phyloP scores from a whole-genome alignment of 1,140 invertebrate species.

The Bombus pyrosoma region DNA sequence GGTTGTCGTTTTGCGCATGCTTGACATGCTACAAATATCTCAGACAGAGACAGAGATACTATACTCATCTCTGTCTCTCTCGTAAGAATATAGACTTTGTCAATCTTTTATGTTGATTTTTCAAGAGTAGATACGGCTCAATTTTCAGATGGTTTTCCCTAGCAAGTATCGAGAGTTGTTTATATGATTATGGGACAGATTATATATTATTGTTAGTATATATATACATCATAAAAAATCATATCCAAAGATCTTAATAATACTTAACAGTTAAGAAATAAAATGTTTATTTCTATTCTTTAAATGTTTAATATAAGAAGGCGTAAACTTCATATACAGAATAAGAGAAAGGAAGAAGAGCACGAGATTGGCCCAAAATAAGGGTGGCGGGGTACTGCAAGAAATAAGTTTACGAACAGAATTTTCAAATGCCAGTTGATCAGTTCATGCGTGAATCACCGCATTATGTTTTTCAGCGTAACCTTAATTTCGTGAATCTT shows the following conservation, averaged over 20 bases:
- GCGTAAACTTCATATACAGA: background rate
- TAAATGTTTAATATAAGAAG: background rate
- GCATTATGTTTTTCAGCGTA: slow-evolving; percentile 29
- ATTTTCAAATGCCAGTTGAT: slow-evolving; percentile 32
- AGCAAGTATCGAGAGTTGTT: too few species aligned
- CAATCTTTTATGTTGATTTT: too few species aligned
- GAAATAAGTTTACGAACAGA: slow-evolving; percentile 5
- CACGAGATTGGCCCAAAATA: background rate
- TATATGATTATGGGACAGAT: too few species aligned
- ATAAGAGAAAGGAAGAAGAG: background rate
- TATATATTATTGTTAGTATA: too few species aligned
- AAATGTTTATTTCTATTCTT: background rate
- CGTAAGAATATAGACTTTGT: too few species aligned
- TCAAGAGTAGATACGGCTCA: too few species aligned
- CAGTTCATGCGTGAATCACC: background rate
- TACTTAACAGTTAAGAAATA: background rate
- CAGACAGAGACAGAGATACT: too few species aligned
- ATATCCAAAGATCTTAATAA: background rate
- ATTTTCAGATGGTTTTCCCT: too few species aligned
- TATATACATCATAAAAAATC: too few species aligned
- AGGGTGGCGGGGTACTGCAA: background rate
- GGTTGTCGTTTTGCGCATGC: too few species aligned
- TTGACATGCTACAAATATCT: too few species aligned
- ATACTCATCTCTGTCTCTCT: too few species aligned
- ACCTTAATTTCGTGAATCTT: slow-evolving; percentile 48